Percentiles rank a stretch among this genome's conserved stretches.
These are phyloP conservation scores for Cremastobaeus sp. DNA, from an alignment of 2,888 invertebrate genomes.

Conservation along the genomic window DNA sequence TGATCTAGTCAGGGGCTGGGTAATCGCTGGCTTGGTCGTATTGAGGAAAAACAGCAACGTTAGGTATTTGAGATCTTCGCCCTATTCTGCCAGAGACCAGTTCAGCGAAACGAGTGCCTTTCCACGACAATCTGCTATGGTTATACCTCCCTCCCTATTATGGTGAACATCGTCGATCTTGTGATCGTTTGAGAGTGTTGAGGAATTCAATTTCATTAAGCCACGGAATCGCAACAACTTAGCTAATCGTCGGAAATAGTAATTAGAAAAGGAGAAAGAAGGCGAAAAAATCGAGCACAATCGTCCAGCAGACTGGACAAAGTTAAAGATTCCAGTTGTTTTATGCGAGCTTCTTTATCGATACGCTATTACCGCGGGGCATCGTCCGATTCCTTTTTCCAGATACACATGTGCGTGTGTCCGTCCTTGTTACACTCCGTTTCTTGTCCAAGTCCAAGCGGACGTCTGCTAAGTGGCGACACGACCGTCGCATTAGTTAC, in stretches of 20 bases:
- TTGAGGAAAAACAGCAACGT: constrained; percentile 69
- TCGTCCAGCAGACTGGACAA: constrained; percentile 25
- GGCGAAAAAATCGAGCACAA: constrained; percentile 49
- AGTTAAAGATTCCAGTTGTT: constrained; percentile 54
- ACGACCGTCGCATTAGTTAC: constrained; percentile 65
- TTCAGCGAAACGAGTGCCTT: constrained; percentile 71
- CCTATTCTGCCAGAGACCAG: constrained; percentile 70
- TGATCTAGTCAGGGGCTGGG: constrained; percentile 36
- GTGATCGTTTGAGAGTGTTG: constrained; percentile 50
- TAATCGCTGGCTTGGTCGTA: constrained; percentile 47
- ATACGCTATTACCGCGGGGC: constrained; percentile 48
- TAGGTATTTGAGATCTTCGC: constrained; percentile 71
- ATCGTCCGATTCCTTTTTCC: constrained; percentile 43
- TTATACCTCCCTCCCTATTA: constrained; percentile 70
- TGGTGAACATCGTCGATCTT: constrained; percentile 59
- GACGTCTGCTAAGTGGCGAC: constrained; percentile 64
- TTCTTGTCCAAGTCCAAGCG: constrained; percentile 40
- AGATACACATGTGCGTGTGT: constrained; percentile 22
- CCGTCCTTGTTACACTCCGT: constrained; percentile 20
- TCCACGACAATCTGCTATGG: constrained; percentile 67
- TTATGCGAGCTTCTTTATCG: constrained; percentile 59
- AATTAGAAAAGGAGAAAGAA: constrained; percentile 53
- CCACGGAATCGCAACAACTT: constrained; percentile 42
- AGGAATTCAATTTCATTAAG: constrained; percentile 62
- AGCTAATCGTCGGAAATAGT: constrained; percentile 57